Conservation (phyloP, 2,113 vertebrate genomes). For the Drymodes brunneopygia region DNA sequence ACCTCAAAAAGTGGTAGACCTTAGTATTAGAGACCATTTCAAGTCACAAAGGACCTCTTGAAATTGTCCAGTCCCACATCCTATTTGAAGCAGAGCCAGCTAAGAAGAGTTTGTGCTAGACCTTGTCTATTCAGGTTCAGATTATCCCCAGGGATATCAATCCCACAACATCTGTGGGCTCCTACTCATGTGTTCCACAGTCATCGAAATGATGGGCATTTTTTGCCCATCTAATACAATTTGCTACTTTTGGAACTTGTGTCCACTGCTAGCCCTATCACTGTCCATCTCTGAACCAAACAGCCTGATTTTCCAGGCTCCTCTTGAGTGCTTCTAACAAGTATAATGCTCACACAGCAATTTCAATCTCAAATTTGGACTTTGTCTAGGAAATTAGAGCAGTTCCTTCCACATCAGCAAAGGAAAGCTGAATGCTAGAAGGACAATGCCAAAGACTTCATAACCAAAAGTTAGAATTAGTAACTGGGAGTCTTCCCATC, state of each 20-base stretch:
- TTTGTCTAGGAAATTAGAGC: not conserved
- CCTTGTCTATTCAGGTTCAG: not conserved
- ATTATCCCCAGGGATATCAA: not conserved
- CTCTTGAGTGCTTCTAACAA: not conserved
- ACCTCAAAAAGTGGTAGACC: not conserved
- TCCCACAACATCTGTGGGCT: not conserved
- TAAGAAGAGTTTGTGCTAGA: not conserved
- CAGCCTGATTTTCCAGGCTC: not conserved
- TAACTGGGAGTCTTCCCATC: not conserved
- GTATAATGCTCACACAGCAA: not conserved
- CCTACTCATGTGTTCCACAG: not conserved
- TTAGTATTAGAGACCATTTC: not conserved
- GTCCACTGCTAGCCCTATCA: not conserved
- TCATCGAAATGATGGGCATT: not conserved
- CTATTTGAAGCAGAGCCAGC: not conserved
- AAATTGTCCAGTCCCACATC: not conserved
- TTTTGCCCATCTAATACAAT: not conserved
- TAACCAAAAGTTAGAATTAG: not conserved
- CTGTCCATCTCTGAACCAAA: not conserved
- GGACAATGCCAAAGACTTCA: not conserved
- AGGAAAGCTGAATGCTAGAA: not conserved
- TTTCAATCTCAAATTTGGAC: not conserved
- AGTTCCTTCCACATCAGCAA: not conserved
- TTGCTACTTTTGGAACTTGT: not conserved
- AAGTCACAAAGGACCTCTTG: not conserved